Conservation (phyloP, 2,113 vertebrate genomes). For the Cavia porcellus region DNA sequence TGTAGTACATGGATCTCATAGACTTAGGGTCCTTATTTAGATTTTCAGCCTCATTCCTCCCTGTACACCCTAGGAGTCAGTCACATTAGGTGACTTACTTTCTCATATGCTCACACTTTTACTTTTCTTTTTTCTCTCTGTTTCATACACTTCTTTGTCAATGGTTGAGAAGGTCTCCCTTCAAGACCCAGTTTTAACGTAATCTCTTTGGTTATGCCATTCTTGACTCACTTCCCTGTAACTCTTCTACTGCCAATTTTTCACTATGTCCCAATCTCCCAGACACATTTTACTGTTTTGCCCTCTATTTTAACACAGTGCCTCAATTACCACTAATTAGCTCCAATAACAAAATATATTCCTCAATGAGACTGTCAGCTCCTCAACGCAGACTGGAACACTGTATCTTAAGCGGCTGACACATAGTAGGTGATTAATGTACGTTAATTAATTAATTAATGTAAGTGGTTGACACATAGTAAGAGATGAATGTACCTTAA, state of each 20-base stretch:
- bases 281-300: not conserved
- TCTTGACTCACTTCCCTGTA: not conserved
- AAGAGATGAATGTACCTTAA: not conserved
- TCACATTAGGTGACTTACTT: not conserved
- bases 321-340: not conserved
- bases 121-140: not conserved
- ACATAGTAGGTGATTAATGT: not conserved
- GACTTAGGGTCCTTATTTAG: not conserved
- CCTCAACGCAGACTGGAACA: not conserved
- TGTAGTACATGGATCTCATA: not conserved
- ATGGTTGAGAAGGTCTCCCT: not conserved
- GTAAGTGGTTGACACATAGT: not conserved
- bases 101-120: not conserved
- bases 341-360: not conserved
- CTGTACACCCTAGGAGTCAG: not conserved
- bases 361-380: not conserved
- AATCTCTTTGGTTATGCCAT: not conserved
- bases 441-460: too few species aligned
- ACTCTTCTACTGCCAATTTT: not conserved
- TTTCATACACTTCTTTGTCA: constrained; percentile 13
- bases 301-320: constrained; percentile 12
- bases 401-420: not conserved
- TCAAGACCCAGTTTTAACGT: constrained; percentile 3
- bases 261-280: not conserved
- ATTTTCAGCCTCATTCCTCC: not conserved